Evolutionary conservation across 2,888 invertebrate species (phyloP).

Genomic region (Hyppa rectilinea): DNA sequence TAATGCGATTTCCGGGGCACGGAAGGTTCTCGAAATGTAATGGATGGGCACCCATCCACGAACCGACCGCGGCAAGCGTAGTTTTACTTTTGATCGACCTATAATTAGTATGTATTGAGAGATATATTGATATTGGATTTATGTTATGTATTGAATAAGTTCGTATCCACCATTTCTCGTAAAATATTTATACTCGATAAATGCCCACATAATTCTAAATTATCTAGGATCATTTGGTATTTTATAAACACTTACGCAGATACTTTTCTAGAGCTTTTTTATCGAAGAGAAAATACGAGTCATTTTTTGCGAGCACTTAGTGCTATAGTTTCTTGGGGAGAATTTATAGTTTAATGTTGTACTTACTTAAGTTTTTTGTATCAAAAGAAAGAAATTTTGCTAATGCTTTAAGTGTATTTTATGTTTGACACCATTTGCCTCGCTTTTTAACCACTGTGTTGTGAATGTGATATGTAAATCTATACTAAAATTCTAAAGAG

Average conservation of each 20-base stretch:
- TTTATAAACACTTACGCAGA: slow-evolving; percentile 31
- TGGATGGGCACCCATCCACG: background rate
- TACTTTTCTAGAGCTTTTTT: slow-evolving; percentile 17
- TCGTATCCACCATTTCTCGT: background rate
- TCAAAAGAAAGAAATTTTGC: slow-evolving; percentile 15
- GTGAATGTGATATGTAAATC: too few relatives aligned
- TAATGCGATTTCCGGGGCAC: background rate
- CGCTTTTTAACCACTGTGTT: background rate
- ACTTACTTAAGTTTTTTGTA: slow-evolving; percentile 14
- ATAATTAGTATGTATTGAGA: background rate
- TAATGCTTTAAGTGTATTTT: slow-evolving; percentile 8
- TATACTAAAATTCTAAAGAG: too few relatives aligned
- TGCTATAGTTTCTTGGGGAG: slow-evolving; percentile 26
- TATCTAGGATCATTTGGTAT: slow-evolving; percentile 7
- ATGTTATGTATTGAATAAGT: background rate
- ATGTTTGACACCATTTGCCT: background rate
- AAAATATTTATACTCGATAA: slow-evolving; percentile 10
- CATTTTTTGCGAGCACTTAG: slow-evolving; percentile 33
- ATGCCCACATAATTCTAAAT: background rate
- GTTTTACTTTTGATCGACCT: background rate
- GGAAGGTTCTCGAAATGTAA: background rate
- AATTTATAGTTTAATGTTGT: slow-evolving; percentile 28
- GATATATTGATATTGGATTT: background rate
- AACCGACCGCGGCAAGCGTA: background rate
- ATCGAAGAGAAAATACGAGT: slow-evolving; percentile 18